Conservation (phyloP, 2,888 invertebrate species). For the Bembecia ichneumoniformis region DNA sequence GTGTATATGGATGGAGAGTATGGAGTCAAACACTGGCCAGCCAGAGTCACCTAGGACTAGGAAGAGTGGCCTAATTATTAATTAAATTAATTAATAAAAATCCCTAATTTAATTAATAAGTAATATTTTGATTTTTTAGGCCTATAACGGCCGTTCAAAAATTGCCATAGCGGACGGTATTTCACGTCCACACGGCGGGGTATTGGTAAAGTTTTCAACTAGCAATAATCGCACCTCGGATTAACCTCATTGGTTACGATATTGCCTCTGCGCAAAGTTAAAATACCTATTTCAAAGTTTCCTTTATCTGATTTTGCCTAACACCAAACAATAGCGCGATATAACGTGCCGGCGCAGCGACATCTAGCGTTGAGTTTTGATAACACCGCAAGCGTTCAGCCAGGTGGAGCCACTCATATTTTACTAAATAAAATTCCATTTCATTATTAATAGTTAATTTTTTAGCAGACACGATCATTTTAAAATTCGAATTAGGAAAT, state of each 20-base stretch:
- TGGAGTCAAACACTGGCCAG: too few relatives aligned
- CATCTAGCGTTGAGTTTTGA: conserved; percentile 23
- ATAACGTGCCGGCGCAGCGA: conserved; percentile 18
- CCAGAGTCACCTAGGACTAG: too few relatives aligned
- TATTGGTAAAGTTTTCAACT: conserved; percentile 88
- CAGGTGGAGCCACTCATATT: too few relatives aligned
- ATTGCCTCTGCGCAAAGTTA: conserved; percentile 92
- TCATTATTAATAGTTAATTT: too few relatives aligned
- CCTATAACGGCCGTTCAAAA: conserved; percentile 51
- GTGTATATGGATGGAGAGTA: too few relatives aligned
- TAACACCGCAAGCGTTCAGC: not conserved
- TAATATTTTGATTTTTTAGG: conserved; percentile 19
- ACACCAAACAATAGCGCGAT: conserved; percentile 29
- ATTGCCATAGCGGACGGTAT: conserved; percentile 65
- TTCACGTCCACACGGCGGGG: conserved; percentile 66
- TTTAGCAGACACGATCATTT: too few relatives aligned
- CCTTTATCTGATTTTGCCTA: not conserved
- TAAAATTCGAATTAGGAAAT: too few relatives aligned
- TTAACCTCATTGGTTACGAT: conserved; percentile 89
- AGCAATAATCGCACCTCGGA: conserved; percentile 92
- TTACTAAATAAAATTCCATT: too few relatives aligned
- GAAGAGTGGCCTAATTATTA: too few relatives aligned
- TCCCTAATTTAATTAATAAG: too few relatives aligned
- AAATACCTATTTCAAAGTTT: conserved; percentile 10
- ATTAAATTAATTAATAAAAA: too few relatives aligned